Conservation (phyloP, 2,113 vertebrate species). For the Sander lucioperca region DNA sequence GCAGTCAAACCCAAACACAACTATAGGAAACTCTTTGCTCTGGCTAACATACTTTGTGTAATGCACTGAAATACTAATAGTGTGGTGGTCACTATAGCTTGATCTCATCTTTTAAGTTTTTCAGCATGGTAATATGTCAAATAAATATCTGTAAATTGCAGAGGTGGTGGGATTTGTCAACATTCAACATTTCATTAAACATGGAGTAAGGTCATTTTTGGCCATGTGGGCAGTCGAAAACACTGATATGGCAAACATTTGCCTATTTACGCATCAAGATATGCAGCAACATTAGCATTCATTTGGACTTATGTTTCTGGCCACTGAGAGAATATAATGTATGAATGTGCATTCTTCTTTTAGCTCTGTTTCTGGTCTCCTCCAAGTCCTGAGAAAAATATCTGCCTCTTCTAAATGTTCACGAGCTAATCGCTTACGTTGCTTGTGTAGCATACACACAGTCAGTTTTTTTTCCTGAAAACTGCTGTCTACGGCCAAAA, state of each 20-base stretch:
- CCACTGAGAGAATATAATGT: background rate
- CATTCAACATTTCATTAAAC: background rate
- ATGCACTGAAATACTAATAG: background rate
- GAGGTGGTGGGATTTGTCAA: background rate
- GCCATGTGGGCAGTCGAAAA: background rate
- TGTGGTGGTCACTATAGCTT: background rate
- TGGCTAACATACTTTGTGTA: background rate
- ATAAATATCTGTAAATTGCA: background rate
- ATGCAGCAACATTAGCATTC: background rate
- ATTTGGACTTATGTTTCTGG: background rate
- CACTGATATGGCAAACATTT: background rate
- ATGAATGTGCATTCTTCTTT: background rate
- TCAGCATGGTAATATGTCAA: background rate
- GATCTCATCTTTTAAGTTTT: background rate
- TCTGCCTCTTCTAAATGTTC: background rate
- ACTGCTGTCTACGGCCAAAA: no score
- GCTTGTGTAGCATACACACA: background rate
- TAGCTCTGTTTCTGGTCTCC: background rate
- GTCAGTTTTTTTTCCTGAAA: background rate
- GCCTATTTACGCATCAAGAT: background rate
- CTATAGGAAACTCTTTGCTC: conserved; percentile 25
- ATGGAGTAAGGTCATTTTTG: background rate
- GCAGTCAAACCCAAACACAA: conserved; percentile 29
- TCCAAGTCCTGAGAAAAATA: background rate
- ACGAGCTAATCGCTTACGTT: background rate